A percentile compares a stretch with the other conserved stretches of the same genome.
These are phyloP conservation scores for Lathronympha strigana DNA, from an alignment of 2,888 invertebrate species.

Conservation along the genomic window DNA sequence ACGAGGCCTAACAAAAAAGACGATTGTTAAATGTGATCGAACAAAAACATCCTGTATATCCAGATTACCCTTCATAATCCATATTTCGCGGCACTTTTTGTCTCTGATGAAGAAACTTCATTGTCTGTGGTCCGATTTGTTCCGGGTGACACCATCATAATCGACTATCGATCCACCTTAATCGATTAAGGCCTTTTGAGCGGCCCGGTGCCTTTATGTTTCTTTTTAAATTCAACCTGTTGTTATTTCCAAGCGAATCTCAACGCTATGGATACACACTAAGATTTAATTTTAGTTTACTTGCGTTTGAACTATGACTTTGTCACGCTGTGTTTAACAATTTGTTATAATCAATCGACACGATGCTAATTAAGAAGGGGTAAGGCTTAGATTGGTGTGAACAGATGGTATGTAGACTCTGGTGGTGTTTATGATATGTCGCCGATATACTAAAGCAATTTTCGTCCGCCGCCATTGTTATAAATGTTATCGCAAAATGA, in stretches of 20 bases:
- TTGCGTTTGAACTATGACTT: constrained; percentile 17
- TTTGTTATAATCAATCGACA: not conserved
- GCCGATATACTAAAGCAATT: constrained; percentile 40
- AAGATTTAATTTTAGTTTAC: not conserved
- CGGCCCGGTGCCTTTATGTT: constrained; percentile 68
- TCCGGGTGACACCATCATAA: constrained; percentile 76
- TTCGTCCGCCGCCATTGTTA: constrained; percentile 39
- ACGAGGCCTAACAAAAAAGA: no score
- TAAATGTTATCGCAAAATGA: constrained; percentile 41
- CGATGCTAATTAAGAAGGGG: not conserved
- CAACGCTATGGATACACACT: constrained; percentile 17
- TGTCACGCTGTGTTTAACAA: constrained; percentile 35
- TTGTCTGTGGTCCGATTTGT: constrained; percentile 74
- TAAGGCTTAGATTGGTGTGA: constrained; percentile 5
- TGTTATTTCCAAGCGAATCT: constrained; percentile 42
- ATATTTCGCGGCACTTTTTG: constrained; percentile 72
- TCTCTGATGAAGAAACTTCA: constrained; percentile 80
- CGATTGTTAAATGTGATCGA: not conserved
- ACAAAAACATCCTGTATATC: constrained; percentile 58
- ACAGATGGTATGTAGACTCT: not conserved
- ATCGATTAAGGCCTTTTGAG: constrained; percentile 75
- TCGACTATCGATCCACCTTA: constrained; percentile 65
- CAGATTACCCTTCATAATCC: constrained; percentile 62
- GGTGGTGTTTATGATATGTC: constrained; percentile 38
- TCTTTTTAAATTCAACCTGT: constrained; percentile 52